Conservation (phyloP, 2,797 vertebrate genomes). For the Trematomus bernacchii region DNA sequence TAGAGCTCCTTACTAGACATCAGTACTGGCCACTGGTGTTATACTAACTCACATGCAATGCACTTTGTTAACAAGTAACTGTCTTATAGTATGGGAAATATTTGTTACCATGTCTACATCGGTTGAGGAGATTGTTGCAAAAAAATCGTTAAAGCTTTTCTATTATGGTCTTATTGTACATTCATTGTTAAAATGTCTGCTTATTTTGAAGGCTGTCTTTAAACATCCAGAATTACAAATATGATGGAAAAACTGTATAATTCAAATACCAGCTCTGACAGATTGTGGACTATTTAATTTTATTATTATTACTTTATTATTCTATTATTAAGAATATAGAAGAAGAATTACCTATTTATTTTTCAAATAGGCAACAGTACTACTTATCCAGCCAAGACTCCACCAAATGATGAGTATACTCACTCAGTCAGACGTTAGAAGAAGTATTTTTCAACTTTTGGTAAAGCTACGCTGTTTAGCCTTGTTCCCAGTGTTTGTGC, state of each 20-base stretch:
- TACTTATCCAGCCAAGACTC: not conserved
- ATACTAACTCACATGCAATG: not conserved
- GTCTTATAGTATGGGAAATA: not conserved
- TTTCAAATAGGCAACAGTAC: not conserved
- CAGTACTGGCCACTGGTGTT: not conserved
- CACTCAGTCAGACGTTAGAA: too few species aligned
- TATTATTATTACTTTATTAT: too few species aligned
- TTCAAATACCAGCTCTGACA: too few species aligned
- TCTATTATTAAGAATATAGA: too few species aligned
- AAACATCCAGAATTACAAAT: not conserved
- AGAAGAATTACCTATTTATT: too few species aligned
- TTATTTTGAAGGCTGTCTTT: not conserved
- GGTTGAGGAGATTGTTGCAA: not conserved
- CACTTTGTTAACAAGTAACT: not conserved
- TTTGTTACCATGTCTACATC: not conserved
- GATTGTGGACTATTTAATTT: too few species aligned
- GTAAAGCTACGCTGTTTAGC: not conserved
- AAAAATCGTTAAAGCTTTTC: too few species aligned
- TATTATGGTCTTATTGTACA: too few species aligned
- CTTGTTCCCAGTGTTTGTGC: not conserved
- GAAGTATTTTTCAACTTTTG: too few species aligned
- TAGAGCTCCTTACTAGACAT: not conserved
- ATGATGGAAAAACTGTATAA: not conserved
- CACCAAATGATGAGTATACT: too few species aligned
- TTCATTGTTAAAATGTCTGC: too few species aligned